A percentile compares a stretch with the other conserved stretches of the same genome.
Evolutionary conservation across 2,888 invertebrate genomes (phyloP).

Genomic region (Parasteatoda lunata): DNA sequence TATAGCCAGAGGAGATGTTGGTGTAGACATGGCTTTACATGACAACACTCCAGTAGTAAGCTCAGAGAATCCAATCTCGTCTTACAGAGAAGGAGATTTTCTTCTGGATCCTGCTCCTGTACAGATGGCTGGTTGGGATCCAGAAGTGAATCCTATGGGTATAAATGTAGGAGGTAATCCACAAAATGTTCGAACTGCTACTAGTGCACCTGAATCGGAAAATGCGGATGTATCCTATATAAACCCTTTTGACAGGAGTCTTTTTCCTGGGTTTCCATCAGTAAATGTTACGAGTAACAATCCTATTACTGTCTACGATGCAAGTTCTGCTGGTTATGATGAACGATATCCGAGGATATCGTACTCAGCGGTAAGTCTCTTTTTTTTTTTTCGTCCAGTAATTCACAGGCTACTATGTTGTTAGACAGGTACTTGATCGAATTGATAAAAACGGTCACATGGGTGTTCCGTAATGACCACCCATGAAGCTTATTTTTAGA

Average conservation of each 20-base stretch:
- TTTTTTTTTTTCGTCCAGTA: no score
- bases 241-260: not conserved
- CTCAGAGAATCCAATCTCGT: not conserved
- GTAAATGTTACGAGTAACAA: slow-evolving; percentile 25
- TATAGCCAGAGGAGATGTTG: slow-evolving; percentile 57
- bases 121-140: slow-evolving; percentile 61
- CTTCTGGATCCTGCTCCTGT: slow-evolving; percentile 32
- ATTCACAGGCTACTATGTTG: no score
- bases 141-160: slow-evolving; percentile 31
- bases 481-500: no score
- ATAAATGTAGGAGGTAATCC: not conserved
- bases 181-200: not conserved
- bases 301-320: slow-evolving; percentile 11
- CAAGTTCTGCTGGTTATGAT: slow-evolving; percentile 18
- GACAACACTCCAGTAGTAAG: slow-evolving; percentile 21
- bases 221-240: not conserved
- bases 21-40: slow-evolving; percentile 51
- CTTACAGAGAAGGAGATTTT: slow-evolving; percentile 21
- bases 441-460: no score
- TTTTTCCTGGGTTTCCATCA: not conserved
- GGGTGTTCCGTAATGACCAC: no score
- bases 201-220: slow-evolving; percentile 1
- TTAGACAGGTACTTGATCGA: no score
- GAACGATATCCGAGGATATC: slow-evolving; percentile 38
- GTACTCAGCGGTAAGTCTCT: slow-evolving; percentile 21